Evolutionary conservation across 2,113 vertebrate species (phyloP).

Genomic region (Oncorhynchus nerka): DNA sequence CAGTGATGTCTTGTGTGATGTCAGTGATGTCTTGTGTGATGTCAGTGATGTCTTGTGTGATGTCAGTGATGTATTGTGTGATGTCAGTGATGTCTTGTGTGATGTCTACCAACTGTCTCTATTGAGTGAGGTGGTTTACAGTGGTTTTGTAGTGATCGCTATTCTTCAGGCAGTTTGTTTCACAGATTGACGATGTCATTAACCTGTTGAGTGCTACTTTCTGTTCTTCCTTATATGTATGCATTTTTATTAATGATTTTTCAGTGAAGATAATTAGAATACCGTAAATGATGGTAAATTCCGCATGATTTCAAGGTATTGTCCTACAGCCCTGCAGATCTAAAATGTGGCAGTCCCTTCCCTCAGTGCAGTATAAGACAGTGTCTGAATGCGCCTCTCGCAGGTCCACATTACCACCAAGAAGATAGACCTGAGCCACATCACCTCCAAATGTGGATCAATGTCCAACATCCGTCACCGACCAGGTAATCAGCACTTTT

Average conservation of each 20-base stretch:
- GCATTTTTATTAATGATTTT: not conserved
- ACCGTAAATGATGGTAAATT: not conserved
- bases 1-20: not conserved
- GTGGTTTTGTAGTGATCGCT: not conserved
- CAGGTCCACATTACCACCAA: conserved; percentile 92
- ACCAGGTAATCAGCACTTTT: conserved; percentile 77
- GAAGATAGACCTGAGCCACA: conserved; percentile 92
- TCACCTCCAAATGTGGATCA: conserved; percentile 92
- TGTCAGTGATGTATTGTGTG: no score
- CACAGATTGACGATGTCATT: not conserved
- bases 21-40: no score
- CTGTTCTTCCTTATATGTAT: not conserved
- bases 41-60: no score
- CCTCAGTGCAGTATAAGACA: not conserved
- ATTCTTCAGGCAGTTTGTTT: not conserved
- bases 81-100: no score
- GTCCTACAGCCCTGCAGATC: not conserved
- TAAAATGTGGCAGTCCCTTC: not conserved
- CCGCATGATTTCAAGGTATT: not conserved
- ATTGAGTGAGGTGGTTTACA: not conserved
- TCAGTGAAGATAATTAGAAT: not conserved
- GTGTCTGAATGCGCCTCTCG: conserved; percentile 10
- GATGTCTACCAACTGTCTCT: not conserved
- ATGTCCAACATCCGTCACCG: conserved; percentile 91
- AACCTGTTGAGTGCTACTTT: not conserved